Percentiles rank a stretch among this genome's conserved stretches.
phyloP scores from a whole-genome alignment of 1,140 invertebrate species.

The Nasonia giraulti region DNA sequence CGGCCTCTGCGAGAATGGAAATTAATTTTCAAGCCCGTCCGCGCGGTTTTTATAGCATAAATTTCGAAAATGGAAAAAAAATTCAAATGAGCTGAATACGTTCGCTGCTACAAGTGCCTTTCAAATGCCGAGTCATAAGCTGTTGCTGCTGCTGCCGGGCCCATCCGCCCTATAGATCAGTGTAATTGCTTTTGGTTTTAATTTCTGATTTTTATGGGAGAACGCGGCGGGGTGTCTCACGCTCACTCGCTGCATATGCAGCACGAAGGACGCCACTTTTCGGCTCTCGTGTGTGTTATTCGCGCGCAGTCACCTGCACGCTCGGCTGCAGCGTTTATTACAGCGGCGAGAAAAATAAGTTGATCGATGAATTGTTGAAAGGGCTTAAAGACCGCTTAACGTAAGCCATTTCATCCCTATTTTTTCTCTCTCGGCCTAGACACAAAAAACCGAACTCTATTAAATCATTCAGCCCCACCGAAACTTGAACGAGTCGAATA shows the following conservation, averaged over 20 bases:
- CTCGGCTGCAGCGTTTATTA: no score
- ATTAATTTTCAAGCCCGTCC: slow-evolving; percentile 29
- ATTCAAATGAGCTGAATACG: slow-evolving; percentile 5
- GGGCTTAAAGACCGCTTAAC: slow-evolving; percentile 16
- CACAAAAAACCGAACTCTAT: no score
- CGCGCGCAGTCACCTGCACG: background rate
- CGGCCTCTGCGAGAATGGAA: slow-evolving; percentile 8
- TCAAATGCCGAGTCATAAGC: slow-evolving; percentile 42
- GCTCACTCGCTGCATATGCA: background rate
- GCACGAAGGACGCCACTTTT: background rate
- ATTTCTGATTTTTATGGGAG: slow-evolving; percentile 43
- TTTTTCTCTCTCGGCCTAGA: background rate
- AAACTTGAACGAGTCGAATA: background rate
- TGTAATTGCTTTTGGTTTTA: slow-evolving; percentile 50
- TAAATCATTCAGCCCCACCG: no score
- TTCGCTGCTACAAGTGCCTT: background rate
- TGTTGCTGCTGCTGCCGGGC: background rate
- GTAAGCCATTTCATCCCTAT: slow-evolving; percentile 9
- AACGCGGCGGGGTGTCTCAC: slow-evolving; percentile 44
- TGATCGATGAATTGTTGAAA: slow-evolving; percentile 46
- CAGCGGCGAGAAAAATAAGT: slow-evolving; percentile 41
- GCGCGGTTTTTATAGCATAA: slow-evolving; percentile 24
- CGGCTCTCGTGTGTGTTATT: background rate
- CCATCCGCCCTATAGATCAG: slow-evolving; percentile 30
- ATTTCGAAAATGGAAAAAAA: slow-evolving; percentile 25